phyloP scores from a whole-genome alignment of 2,113 vertebrate genomes.

The Ahaetulla prasina region DNA sequence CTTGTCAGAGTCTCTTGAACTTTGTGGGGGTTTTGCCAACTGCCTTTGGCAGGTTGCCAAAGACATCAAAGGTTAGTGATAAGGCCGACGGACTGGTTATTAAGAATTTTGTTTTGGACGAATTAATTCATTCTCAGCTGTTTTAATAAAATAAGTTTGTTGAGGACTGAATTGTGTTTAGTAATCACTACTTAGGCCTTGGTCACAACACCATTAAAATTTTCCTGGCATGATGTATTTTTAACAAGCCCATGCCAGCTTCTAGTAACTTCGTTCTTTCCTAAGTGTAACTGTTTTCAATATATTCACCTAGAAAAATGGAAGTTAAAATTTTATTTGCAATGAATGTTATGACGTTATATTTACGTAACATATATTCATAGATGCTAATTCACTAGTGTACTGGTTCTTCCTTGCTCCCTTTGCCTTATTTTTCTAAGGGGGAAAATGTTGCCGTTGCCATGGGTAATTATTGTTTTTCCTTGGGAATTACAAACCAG shows the following conservation, averaged over 20 bases:
- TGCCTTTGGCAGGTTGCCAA: too few relatives aligned
- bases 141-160: too few relatives aligned
- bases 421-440: neutral
- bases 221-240: neutral
- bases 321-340: neutral
- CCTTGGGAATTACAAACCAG: neutral
- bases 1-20: too few relatives aligned
- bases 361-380: neutral
- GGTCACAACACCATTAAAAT: neutral
- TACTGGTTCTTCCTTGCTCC: neutral
- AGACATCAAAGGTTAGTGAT: too few relatives aligned
- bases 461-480: neutral
- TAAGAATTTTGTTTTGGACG: too few relatives aligned
- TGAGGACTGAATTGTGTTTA: too few relatives aligned
- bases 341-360: neutral
- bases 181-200: too few relatives aligned
- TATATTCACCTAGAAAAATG: neutral
- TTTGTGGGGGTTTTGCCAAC: too few relatives aligned
- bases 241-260: neutral
- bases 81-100: too few relatives aligned
- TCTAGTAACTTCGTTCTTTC: neutral
- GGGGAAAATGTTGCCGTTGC: neutral
- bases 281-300: neutral
- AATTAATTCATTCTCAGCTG: too few relatives aligned
- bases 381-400: neutral